These are phyloP conservation scores for Elysia crispata DNA, from an alignment of 2,888 invertebrate genomes.

Conservation along the genomic window DNA sequence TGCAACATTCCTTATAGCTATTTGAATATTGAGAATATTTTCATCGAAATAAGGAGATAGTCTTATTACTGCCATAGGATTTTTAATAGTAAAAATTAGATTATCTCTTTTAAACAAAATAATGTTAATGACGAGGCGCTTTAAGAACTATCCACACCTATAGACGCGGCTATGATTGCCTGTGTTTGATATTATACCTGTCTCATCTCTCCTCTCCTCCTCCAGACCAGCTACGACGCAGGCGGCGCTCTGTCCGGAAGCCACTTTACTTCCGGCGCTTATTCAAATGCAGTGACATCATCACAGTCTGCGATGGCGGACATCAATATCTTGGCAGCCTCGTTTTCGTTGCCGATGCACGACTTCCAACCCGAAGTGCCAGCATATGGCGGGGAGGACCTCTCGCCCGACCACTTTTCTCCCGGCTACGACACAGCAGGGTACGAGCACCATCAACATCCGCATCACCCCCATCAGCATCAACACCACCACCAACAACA, in stretches of 20 bases:
- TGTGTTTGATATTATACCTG: too few relatives aligned
- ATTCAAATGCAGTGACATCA: slow-evolving; percentile 55
- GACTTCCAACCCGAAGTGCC: slow-evolving; percentile 60
- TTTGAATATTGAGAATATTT: too few relatives aligned
- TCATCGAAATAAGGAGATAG: too few relatives aligned
- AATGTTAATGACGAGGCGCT: too few relatives aligned
- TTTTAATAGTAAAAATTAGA: too few relatives aligned
- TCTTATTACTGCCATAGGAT: too few relatives aligned
- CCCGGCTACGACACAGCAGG: slow-evolving; percentile 56
- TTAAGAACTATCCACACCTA: too few relatives aligned
- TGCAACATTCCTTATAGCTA: too few relatives aligned
- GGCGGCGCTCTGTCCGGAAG: slow-evolving; percentile 54
- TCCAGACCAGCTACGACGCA: slow-evolving; percentile 56
- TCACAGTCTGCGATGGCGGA: slow-evolving; percentile 59
- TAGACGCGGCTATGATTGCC: too few relatives aligned
- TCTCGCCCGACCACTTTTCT: slow-evolving; percentile 58
- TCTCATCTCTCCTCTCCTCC: too few relatives aligned
- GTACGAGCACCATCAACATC: slow-evolving; percentile 54
- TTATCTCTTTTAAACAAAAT: too few relatives aligned
- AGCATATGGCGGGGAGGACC: slow-evolving; percentile 58
- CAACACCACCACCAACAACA: slow-evolving; percentile 53
- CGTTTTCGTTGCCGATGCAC: slow-evolving; percentile 81
- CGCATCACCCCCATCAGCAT: slow-evolving; percentile 52
- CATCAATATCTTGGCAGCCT: slow-evolving; percentile 86
- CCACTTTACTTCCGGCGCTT: slow-evolving; percentile 53